Evolutionary conservation across 1,140 invertebrate species (phyloP), one percentile per base, ranked within the genome.

Genomic region (Polypedilum vanderplanki): DNA sequence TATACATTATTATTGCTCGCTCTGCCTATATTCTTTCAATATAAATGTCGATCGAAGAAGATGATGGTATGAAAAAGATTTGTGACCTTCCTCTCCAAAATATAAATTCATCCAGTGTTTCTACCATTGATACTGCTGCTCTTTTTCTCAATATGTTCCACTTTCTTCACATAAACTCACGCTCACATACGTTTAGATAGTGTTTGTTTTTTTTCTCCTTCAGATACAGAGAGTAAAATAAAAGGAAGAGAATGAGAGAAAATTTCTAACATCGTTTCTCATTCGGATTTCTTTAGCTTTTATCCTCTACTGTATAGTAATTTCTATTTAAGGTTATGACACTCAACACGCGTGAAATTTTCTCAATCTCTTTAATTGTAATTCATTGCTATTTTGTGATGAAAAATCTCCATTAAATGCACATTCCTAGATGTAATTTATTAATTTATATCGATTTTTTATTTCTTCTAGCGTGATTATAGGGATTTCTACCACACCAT

Each of bases 401-500:
- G 46, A 57, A 15, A 57, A n/a, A 57, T 57, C 9, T 15, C 12
- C 46, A 57, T 57, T 12, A 57, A 57, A 57, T 4, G 46, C 46
- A 57, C 46, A 57, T 57, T 57, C n/a, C 46, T 12, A 57, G n/a
- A n/a, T 12, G 46, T 57, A 57, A 57, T 57, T 57, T 57, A 57
- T 57, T 57, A 57, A 57, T 57, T 57, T 57, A 57, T 57, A 57
- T 57, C n/a, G 46, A 57, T 57, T 57, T 57, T 57, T 57, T 46
- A 10, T 46, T 46, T 41, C 4, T 10, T 41, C 40, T 15, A 15
- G 1, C 24, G 24, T 33, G 24, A 33, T 33, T 33, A 33, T 33
- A 57, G 12, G 12, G 46, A 57, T 57, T 57, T 57, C 12, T n/a
- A n/a, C n/a, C 46, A 33, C 24, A 57, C 9, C 46, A 57, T n/a